Percentiles rank a stretch among this genome's conserved stretches.
Evolutionary conservation across 2,113 vertebrate species (phyloP).

Genomic region (Genyomyrus donnyi): DNA sequence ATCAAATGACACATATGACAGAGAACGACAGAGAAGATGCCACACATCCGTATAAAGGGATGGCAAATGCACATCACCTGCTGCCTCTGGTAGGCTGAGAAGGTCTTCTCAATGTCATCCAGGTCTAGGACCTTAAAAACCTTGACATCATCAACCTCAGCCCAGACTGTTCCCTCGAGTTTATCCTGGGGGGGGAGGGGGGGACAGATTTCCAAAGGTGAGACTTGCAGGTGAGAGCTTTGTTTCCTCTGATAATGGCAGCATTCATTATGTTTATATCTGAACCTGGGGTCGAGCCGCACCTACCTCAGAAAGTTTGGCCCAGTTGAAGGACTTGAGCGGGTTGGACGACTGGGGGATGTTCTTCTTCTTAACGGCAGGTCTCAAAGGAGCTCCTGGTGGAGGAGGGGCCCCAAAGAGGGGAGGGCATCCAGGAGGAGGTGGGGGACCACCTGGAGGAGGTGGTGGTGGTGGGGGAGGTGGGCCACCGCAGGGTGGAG

Average conservation of each 20-base stretch:
- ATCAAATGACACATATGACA: background rate
- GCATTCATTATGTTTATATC: no score
- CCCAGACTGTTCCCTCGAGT: constrained; percentile 86
- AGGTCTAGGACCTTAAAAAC: constrained; percentile 93
- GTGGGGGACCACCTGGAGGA: constrained; percentile 76
- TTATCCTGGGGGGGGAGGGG: constrained; percentile 70
- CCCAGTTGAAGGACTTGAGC: no score
- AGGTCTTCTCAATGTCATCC: constrained; percentile 89
- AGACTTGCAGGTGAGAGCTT: no score
- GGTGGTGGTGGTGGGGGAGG: constrained; percentile 70
- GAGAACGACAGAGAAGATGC: background rate
- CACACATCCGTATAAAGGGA: background rate
- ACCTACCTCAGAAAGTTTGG: no score
- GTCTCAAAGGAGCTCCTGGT: constrained; percentile 74
- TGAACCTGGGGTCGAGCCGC: no score
- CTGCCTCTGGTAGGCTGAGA: constrained; percentile 97
- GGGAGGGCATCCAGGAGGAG: constrained; percentile 69
- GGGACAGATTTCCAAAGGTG: background rate
- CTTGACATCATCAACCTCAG: constrained; percentile 79
- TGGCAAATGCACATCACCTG: constrained; percentile 68
- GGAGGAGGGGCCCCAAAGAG: constrained; percentile 71
- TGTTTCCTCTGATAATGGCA: no score
- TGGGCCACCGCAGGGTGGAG: constrained; percentile 48
- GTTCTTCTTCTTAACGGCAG: constrained; percentile 79
- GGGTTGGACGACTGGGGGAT: constrained; percentile 39